These are phyloP conservation scores for Nyctereutes procyonoides DNA, from an alignment of 2,113 vertebrate species.

Conservation along the genomic window DNA sequence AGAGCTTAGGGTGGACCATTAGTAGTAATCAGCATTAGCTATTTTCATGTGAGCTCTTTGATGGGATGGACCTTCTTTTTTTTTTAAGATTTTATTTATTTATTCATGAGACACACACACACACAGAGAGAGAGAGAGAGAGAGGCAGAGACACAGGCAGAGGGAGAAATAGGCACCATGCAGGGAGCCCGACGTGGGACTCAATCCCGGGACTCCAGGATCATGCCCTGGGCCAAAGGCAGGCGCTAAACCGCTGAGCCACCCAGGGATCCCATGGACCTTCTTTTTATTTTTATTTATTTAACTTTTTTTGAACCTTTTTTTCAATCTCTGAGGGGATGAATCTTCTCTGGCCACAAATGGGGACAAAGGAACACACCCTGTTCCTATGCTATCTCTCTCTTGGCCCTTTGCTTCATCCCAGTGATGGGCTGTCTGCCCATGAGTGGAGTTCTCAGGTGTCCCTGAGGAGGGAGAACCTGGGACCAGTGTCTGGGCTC, in stretches of 20 bases:
- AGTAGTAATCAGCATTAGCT: not conserved
- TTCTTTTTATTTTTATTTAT: not conserved
- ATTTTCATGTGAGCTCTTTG: not conserved
- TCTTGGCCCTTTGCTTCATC: not conserved
- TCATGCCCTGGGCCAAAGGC: too few relatives aligned
- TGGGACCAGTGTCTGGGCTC: not conserved
- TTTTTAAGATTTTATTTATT: too few relatives aligned
- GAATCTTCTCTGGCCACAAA: not conserved
- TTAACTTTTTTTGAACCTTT: too few relatives aligned
- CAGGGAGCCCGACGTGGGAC: too few relatives aligned
- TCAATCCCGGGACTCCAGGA: too few relatives aligned
- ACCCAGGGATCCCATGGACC: not conserved
- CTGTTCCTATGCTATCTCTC: not conserved
- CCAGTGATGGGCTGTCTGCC: not conserved
- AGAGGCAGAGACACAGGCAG: too few relatives aligned
- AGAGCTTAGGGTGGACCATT: not conserved
- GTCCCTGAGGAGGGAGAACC: not conserved
- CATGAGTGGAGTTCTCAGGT: not conserved
- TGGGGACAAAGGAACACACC: not conserved
- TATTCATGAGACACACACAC: too few relatives aligned
- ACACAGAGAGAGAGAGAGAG: too few relatives aligned
- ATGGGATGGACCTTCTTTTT: not conserved
- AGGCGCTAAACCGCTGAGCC: too few relatives aligned
- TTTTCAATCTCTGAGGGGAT: not conserved
- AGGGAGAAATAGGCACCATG: too few relatives aligned